phyloP scores from a whole-genome alignment of 2,888 invertebrate species.

The Catocala fraxini region DNA sequence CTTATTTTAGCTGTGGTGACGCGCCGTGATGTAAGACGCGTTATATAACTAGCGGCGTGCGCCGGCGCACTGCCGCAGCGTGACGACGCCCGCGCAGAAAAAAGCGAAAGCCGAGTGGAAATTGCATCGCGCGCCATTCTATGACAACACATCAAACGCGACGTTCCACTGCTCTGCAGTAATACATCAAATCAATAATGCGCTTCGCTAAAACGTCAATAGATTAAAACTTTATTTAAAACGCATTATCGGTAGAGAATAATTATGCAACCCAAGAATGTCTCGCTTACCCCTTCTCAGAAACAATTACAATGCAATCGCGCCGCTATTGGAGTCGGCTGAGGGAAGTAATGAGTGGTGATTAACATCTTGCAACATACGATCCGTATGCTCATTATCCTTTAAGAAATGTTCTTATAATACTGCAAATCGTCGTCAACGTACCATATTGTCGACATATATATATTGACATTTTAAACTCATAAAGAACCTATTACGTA shows the following conservation, averaged over 20 bases:
- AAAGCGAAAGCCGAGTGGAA: constrained; percentile 84
- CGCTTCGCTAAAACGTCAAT: constrained; percentile 12
- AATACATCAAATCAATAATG: constrained; percentile 15
- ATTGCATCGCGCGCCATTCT: constrained; percentile 60
- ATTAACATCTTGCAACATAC: constrained; percentile 58
- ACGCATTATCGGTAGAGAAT: constrained; percentile 23
- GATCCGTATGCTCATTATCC: constrained; percentile 53
- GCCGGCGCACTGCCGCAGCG: constrained; percentile 63
- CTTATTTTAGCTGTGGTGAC: constrained; percentile 84
- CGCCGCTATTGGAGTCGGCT: constrained; percentile 50
- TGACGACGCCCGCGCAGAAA: constrained; percentile 61
- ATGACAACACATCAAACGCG: constrained; percentile 39
- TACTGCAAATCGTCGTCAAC: constrained; percentile 30
- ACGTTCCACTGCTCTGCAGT: constrained; percentile 34
- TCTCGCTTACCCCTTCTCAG: constrained; percentile 51
- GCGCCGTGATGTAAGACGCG: constrained; percentile 80
- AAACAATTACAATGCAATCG: constrained; percentile 61
- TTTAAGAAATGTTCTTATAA: constrained; percentile 43
- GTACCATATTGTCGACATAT: too few species aligned
- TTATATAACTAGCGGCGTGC: constrained; percentile 78
- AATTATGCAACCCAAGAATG: constrained; percentile 41
- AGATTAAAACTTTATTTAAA: constrained; percentile 19
- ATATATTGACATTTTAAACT: constrained; percentile 32
- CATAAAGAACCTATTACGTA: not conserved
- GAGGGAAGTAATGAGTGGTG: constrained; percentile 57